These are phyloP conservation scores for Synergus umbraculus DNA, from an alignment of 2,888 invertebrate genomes.

Conservation along the genomic window DNA sequence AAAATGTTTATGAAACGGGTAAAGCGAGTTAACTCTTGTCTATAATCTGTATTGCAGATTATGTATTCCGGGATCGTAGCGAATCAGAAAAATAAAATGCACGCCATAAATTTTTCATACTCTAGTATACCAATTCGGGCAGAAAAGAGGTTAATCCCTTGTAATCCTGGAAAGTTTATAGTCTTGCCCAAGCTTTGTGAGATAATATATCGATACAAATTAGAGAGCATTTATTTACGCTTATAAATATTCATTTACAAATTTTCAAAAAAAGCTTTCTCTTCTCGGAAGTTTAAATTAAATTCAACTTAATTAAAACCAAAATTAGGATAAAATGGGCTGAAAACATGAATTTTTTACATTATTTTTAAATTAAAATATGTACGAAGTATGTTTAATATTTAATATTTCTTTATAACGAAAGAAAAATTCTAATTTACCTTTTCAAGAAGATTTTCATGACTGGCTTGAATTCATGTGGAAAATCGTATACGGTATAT, in stretches of 20 bases:
- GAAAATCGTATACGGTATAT: neutral
- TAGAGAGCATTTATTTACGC: neutral
- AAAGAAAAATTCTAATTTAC: neutral
- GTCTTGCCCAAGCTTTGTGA: constrained; percentile 6
- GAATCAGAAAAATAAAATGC: constrained; percentile 36
- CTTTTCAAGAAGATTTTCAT: neutral
- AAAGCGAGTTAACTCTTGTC: constrained; percentile 12
- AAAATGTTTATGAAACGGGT: constrained; percentile 27
- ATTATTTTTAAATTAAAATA: too few species aligned
- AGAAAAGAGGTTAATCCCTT: constrained; percentile 16
- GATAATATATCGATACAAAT: neutral
- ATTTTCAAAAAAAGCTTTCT: neutral
- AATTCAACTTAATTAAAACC: too few species aligned
- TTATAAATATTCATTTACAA: neutral
- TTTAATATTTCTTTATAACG: too few species aligned
- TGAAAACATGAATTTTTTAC: too few species aligned
- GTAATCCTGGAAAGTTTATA: constrained; percentile 38
- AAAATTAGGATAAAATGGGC: too few species aligned
- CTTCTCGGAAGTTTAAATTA: too few species aligned
- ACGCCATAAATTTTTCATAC: constrained; percentile 27
- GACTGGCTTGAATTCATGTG: neutral
- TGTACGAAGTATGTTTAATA: too few species aligned
- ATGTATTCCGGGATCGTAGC: constrained; percentile 23
- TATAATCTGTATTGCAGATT: constrained; percentile 36
- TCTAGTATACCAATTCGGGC: constrained; percentile 12